Evolutionary conservation across 1,140 invertebrate genomes (phyloP).

Genomic region (Tetragnatha versicolor): DNA sequence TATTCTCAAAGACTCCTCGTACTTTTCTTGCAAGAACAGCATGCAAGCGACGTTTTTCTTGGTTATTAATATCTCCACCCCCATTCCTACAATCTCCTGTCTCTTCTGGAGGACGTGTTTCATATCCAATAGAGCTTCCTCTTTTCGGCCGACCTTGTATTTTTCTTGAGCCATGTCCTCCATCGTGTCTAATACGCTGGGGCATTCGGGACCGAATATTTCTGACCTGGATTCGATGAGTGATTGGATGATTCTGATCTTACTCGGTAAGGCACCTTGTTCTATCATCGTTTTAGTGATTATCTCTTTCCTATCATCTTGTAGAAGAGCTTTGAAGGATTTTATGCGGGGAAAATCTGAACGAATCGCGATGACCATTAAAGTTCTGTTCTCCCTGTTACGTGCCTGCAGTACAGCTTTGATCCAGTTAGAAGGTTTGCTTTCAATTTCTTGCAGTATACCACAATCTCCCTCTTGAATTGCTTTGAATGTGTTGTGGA

Average conservation of each 20-base stretch:
- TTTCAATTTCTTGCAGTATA: neutral
- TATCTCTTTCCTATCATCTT: neutral
- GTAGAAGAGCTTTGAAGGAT: neutral
- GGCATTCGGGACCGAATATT: slow-evolving; percentile 48
- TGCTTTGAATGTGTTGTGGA: slow-evolving; percentile 18
- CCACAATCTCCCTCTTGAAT: slow-evolving; percentile 26
- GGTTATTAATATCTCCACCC: slow-evolving; percentile 58
- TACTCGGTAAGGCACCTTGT: too few species aligned
- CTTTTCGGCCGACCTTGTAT: slow-evolving; percentile 14
- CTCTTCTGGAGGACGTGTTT: slow-evolving; percentile 55
- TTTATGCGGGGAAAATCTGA: slow-evolving; percentile 21
- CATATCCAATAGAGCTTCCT: slow-evolving; percentile 56
- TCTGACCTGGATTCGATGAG: slow-evolving; percentile 46
- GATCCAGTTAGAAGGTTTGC: neutral
- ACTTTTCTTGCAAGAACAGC: slow-evolving; percentile 54
- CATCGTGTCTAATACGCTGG: slow-evolving; percentile 46
- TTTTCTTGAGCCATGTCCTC: slow-evolving; percentile 22
- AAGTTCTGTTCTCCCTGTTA: slow-evolving; percentile 13
- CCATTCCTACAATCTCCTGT: slow-evolving; percentile 52
- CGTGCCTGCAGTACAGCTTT: neutral
- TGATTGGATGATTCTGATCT: too few species aligned
- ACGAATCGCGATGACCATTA: slow-evolving; percentile 23
- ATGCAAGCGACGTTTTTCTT: slow-evolving; percentile 56
- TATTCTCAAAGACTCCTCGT: slow-evolving; percentile 60
- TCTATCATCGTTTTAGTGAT: slow-evolving; percentile 30